These are phyloP conservation scores for Pyrocoelia pectoralis DNA, from an alignment of 2,888 invertebrate genomes.

Conservation along the genomic window DNA sequence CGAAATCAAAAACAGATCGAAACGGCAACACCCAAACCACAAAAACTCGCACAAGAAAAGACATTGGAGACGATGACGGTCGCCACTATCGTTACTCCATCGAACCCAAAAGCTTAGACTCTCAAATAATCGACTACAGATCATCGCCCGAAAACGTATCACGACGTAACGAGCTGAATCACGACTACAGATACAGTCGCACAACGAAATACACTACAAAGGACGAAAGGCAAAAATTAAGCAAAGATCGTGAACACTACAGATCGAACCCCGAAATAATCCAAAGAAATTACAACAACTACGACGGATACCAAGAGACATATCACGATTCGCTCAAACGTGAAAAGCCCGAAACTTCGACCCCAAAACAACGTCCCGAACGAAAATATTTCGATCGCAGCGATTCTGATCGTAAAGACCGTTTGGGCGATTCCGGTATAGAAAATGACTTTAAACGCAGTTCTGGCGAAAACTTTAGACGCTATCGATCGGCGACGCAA, in stretches of 20 bases:
- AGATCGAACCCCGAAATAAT: conserved; percentile 70
- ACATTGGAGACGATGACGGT: conserved; percentile 54
- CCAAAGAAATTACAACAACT: conserved; percentile 59
- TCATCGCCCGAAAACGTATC: conserved; percentile 64
- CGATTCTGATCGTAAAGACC: conserved; percentile 65
- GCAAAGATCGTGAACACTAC: conserved; percentile 63
- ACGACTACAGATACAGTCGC: conserved; percentile 44
- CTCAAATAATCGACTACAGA: conserved; percentile 66
- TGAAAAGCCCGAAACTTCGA: conserved; percentile 63
- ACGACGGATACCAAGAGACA: conserved; percentile 45
- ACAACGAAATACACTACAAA: conserved; percentile 45
- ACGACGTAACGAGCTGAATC: conserved; percentile 53
- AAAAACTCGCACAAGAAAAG: conserved; percentile 60
- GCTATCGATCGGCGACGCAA: conserved; percentile 39
- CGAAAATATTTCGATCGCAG: conserved; percentile 59
- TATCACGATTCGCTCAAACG: conserved; percentile 71
- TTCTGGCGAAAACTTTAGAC: conserved; percentile 62
- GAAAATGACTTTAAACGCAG: conserved; percentile 82
- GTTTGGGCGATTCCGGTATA: conserved; percentile 80
- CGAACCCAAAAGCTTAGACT: conserved; percentile 75
- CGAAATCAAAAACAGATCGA: conserved; percentile 63
- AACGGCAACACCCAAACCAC: conserved; percentile 59
- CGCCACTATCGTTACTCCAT: conserved; percentile 53
- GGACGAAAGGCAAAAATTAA: conserved; percentile 45
- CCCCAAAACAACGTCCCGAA: conserved; percentile 53